Base-by-base conservation (phyloP, 1,140 invertebrate species). In the Notospermus geniculatus region DNA sequence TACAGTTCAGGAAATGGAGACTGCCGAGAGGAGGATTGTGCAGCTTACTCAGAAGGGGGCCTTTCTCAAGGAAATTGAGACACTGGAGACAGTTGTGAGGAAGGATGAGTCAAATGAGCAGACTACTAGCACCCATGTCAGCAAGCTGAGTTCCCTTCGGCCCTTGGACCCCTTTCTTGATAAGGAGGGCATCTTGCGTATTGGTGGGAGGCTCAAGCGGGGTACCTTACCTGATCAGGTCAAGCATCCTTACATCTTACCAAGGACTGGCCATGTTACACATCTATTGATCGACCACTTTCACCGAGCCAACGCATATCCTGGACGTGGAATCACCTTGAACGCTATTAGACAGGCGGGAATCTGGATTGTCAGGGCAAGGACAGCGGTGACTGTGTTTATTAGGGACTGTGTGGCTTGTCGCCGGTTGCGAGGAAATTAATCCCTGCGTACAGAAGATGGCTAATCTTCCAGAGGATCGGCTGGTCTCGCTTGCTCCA, bases 321-420 rank as follows among this genome's bases (percentile, higher is more conserved):
- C 57, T 43, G 64, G 64, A 19, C 15, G 60, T 36, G 64, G 60
- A 30, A 50, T 57, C 19, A 63, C 64, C 19, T 2, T 58, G 1
- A 62, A 62, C 32, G 22, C 52, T n/a, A 25, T 65, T 25, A 53
- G 64, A 53, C 63, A 60, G n/a, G 41, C 19, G 39, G 60, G 60
- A 17, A 57, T 28, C 29, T 65, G 60, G 64, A 53, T 65, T 19
- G 50, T 65, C 23, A 43, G 17, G 27, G 29, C 15, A 1, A 57
- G 41, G 2, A 15, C 28, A 15, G 41, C 29, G 9, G 50, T 63
- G 15, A 52, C 54, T 17, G 11, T 30, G 17, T 30, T 62, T 5
- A 63, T 65, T 15, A 25, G 41, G n/a, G 53, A 62, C 27, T 64
- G 63, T 54, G 59, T 64, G 17, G 25, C 36, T 17, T 64, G 63